These are phyloP conservation scores for Iselma pallidipennis DNA, from an alignment of 2,888 invertebrate genomes.

Conservation along the genomic window DNA sequence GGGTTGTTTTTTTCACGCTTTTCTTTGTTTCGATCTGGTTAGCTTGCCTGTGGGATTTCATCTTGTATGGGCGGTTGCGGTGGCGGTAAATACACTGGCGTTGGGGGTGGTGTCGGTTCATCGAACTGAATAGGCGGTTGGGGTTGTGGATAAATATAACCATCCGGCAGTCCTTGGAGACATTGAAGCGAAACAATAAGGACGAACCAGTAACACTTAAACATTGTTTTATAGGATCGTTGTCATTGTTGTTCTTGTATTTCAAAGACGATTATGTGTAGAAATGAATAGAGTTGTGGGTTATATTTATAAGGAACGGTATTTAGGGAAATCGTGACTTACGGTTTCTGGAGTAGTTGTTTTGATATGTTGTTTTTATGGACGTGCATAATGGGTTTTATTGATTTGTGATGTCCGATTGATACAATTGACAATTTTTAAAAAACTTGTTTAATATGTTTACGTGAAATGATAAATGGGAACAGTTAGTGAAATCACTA, in stretches of 20 bases:
- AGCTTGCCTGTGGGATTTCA: conserved; percentile 28
- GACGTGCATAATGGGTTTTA: conserved; percentile 34
- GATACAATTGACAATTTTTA: conserved; percentile 14
- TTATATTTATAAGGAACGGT: conserved; percentile 20
- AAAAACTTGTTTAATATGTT: conserved; percentile 13
- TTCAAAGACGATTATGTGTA: not conserved
- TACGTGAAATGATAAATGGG: conserved; percentile 10
- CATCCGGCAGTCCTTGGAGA: conserved; percentile 6
- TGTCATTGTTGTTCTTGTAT: not conserved
- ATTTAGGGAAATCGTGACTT: conserved; percentile 21
- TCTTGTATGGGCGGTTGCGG: conserved; percentile 33
- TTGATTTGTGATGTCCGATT: conserved; percentile 24
- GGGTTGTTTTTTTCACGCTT: not conserved
- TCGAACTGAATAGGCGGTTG: conserved; percentile 40
- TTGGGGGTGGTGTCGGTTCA: conserved; percentile 34
- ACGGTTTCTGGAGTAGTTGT: conserved; percentile 24
- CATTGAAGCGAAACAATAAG: not conserved
- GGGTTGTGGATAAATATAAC: conserved; percentile 44
- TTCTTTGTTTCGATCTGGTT: not conserved
- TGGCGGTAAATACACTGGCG: conserved; percentile 38
- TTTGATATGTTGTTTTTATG: conserved; percentile 24
- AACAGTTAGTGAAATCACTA: not conserved
- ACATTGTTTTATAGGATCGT: not conserved
- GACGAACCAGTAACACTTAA: not conserved
- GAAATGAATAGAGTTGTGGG: conserved; percentile 4